Evolutionary conservation across 2,888 invertebrate species (phyloP).

Genomic region (Sarcophaga variegata): DNA sequence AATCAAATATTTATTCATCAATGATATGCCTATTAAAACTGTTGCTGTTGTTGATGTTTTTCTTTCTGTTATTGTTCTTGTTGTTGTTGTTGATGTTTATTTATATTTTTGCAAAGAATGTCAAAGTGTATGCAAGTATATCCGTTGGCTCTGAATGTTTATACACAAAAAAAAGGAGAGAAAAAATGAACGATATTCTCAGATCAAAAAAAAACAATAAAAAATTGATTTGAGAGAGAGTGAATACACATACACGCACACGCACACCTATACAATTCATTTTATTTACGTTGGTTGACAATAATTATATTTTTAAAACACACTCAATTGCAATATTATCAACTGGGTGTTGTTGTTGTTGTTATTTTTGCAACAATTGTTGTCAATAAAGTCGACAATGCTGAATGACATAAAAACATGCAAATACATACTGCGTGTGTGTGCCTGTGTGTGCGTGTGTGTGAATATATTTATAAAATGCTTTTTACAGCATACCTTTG

Average conservation of each 20-base stretch:
- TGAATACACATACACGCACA: slow-evolving; percentile 16
- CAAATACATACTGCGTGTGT: neutral
- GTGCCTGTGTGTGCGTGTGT: neutral
- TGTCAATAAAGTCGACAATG: slow-evolving; percentile 60
- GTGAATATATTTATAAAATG: slow-evolving; percentile 23
- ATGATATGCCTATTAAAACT: slow-evolving; percentile 67
- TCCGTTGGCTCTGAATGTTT: neutral
- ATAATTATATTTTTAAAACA: slow-evolving; percentile 79
- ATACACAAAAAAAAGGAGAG: neutral
- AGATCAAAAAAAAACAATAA: neutral
- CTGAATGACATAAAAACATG: slow-evolving; percentile 45
- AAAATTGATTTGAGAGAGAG: neutral
- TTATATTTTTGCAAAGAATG: slow-evolving; percentile 17
- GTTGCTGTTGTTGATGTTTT: neutral
- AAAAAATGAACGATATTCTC: neutral
- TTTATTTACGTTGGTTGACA: slow-evolving; percentile 70
- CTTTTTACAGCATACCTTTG: slow-evolving; percentile 54
- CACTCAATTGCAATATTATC: slow-evolving; percentile 78
- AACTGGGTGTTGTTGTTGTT: slow-evolving; percentile 51
- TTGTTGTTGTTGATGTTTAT: neutral
- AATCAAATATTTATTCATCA: slow-evolving; percentile 47
- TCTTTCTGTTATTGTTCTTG: too few relatives aligned
- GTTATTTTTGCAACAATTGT: slow-evolving; percentile 39
- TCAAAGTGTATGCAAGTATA: neutral
- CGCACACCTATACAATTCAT: slow-evolving; percentile 17